Base-by-base conservation (phyloP, 1,140 invertebrate genomes). In the Tetramorium alpestre region DNA sequence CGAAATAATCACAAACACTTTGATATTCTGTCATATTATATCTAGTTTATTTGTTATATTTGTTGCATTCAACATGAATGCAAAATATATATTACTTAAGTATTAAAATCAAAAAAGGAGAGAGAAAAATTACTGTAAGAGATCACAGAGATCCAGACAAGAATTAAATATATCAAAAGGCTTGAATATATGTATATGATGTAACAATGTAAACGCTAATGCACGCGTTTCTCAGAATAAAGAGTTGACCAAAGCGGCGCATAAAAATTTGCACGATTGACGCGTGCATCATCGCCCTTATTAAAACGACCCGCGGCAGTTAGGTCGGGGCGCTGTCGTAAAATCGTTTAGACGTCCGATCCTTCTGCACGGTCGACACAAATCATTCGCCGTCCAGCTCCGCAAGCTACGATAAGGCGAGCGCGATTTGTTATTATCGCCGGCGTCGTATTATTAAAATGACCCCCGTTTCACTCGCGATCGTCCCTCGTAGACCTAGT, bases 401-500 rank as follows among this genome's bases (percentile, higher is more conserved):
- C 65, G 72, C n/a, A 22, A 41, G n/a, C 60, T 69, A 58, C 81
- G 86, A 82, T 91, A 82, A 86, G 41, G 33, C 82, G n/a, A 56
- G 54, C 87, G 28, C 84, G 89, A 90, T 84, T 82, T 87, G 58
- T 90, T 85, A 75, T 89, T 89, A 90, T 87, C 77, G 58, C 72
- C 49, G 54, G 70, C 62, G 60, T 22, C 47, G 62, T 51, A 84
- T 88, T 64, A 87, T 90, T 90, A 60, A 88, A 85, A 87, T 81
- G 86, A 84, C 72, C 87, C 73, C 38, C 69, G 87, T 22, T 78
- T 56, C 51, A 54, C 47, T 49, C 60, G 54, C 62, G 47, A 38
- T 73, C 72, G n/a, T 44, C 22, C n/a, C 67, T 28, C 25, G 25
- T 25, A n/a, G 28, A 51, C n/a, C 13, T 28, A 41, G 44, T 38